A percentile compares a stretch with the other conserved stretches of the same genome.
Conservation (phyloP, 2,888 invertebrate species). For the Syrphus vitripennis region DNA sequence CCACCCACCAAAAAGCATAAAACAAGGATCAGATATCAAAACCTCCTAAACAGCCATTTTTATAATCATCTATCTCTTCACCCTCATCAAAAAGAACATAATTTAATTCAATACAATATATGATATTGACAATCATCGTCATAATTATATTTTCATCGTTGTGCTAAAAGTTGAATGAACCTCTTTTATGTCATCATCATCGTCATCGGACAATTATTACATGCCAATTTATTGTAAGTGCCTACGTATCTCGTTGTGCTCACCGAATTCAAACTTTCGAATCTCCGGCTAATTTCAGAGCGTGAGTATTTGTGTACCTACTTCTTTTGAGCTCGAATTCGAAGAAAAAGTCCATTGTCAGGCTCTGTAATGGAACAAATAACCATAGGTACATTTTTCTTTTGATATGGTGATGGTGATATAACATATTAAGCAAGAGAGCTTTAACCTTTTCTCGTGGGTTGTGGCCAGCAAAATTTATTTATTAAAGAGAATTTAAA, state of each 20-base stretch:
- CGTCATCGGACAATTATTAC: conserved; percentile 65
- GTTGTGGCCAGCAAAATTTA: not conserved
- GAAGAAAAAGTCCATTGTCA: conserved; percentile 45
- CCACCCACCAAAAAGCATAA: not conserved
- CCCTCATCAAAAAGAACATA: not conserved
- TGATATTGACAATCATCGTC: not conserved
- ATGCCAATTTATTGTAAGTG: conserved; percentile 56
- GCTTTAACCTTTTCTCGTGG: conserved; percentile 47
- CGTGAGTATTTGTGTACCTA: conserved; percentile 1
- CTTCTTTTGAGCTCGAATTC: conserved; percentile 9
- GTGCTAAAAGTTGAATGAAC: conserved; percentile 66
- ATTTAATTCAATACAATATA: not conserved
- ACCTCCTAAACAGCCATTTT: not conserved
- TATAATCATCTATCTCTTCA: not conserved
- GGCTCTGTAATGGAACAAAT: conserved; percentile 30
- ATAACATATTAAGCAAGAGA: conserved; percentile 68
- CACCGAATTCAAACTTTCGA: conserved; percentile 58
- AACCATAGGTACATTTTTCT: conserved; percentile 42
- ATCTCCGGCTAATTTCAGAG: conserved; percentile 35
- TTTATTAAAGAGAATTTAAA: conserved; percentile 58
- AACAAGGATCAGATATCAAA: not conserved
- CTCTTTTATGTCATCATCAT: conserved; percentile 69
- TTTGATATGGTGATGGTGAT: conserved; percentile 57
- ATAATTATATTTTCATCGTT: conserved; percentile 12
- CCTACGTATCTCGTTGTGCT: conserved; percentile 1